Base-by-base conservation (phyloP, 2,797 vertebrate genomes). In the Epinephelus awoara region DNA sequence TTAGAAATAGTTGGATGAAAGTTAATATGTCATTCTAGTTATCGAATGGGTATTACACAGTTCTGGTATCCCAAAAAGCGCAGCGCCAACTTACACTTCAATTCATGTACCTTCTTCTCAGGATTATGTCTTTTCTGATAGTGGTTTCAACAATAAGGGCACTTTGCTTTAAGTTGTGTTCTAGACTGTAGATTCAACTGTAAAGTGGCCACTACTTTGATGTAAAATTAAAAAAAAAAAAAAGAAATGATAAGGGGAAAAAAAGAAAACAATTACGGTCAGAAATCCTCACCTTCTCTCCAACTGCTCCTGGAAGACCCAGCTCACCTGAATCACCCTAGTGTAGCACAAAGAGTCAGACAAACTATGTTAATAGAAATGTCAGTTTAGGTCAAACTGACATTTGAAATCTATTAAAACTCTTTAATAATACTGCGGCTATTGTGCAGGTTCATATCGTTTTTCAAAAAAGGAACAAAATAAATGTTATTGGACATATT, bases 291-390 rank as follows among this genome's bases (percentile, higher is more conserved):
- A 98, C 97, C 96, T 97, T 98, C 80, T 93, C 76, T 92, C 97
- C 97, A 0, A 94, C 90, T 2, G 95, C 90, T 90, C 97, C 97
- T 0, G 96, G 96, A 69, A 97, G 96, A 75, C 97, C 97, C 0
- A 97, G 88, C 67, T 96, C 96, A 0, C 97, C 97, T 10, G 94
- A 18, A 42, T 96, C 95, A 0, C 97, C 97, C 97, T 98, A 15
- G 29, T 68, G 88, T 55, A 12, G n/a, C 4, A 54, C 77, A 81
- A 83, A 83, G 42, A 65, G 46, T 1, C 42, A 1, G 19, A 25
- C 17, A 73, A 69, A 44, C 47, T 3, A 27, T 25, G 21, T 65
- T 42, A 4, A 67, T 7, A 52, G 47, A 62, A 63, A 52, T 5
- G 2, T 5, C 27, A 38, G 56, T 49, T 11, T 9, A 23, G 23